These are phyloP conservation scores for Catocala sponsa DNA, from an alignment of 2,888 invertebrate species.

Conservation along the genomic window DNA sequence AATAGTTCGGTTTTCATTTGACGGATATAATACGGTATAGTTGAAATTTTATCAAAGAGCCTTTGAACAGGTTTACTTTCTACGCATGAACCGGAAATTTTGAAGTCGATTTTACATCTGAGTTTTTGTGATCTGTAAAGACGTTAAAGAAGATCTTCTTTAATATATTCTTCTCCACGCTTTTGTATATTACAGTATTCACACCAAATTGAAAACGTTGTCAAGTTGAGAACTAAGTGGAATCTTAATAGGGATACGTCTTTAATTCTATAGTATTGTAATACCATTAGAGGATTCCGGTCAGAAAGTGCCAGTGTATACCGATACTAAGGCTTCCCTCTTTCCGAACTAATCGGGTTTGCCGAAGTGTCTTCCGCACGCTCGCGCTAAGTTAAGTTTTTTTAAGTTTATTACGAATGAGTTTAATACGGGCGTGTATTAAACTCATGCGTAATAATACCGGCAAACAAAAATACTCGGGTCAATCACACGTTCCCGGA, in stretches of 20 bases:
- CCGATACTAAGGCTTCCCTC: slow-evolving; percentile 56
- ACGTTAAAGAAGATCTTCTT: too few species aligned
- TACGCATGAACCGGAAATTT: too few species aligned
- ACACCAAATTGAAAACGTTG: neutral
- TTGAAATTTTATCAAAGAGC: too few species aligned
- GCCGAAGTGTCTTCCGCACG: slow-evolving; percentile 29
- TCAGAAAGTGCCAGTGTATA: slow-evolving; percentile 21
- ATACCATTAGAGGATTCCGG: slow-evolving; percentile 31
- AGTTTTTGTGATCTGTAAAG: too few species aligned
- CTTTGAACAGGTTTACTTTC: too few species aligned
- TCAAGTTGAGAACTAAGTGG: neutral
- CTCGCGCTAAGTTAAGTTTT: neutral
- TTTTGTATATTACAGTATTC: too few species aligned
- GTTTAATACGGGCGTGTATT: neutral
- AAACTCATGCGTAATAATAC: slow-evolving; percentile 4
- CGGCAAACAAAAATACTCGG: slow-evolving; percentile 15
- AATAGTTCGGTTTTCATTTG: too few species aligned
- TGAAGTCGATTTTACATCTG: too few species aligned
- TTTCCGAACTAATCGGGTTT: slow-evolving; percentile 60
- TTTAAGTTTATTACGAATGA: neutral
- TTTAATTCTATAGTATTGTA: slow-evolving; percentile 17
- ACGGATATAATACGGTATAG: too few species aligned
- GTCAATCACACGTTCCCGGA: slow-evolving; percentile 34
- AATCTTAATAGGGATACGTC: neutral
- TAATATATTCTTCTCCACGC: too few species aligned